Evolutionary conservation across 2,888 invertebrate genomes (phyloP), one percentile per base, ranked within the genome.

Genomic region (Orchestes rusci): DNA sequence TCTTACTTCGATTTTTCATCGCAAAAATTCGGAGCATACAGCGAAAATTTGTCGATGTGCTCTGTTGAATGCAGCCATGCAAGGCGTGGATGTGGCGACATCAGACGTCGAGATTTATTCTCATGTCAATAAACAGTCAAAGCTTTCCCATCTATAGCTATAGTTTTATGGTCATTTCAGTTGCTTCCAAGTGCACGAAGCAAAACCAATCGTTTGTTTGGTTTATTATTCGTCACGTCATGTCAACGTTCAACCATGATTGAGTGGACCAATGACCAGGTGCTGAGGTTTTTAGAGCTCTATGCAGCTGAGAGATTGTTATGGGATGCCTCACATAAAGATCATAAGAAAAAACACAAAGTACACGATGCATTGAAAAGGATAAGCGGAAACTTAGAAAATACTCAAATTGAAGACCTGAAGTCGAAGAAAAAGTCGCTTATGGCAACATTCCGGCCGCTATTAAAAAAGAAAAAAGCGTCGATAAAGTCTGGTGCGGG

Each of bases 351-450:
- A 20, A 41, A 34, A 17, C 31, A 46, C 16, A 37, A 34, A 30
- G 5, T 43, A 16, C 35, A 12, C 16, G 37, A 43, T 46, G 42
- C 46, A 13, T 45, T 44, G 41, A 23, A 39, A 34, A 12, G 42
- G 18, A 36, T 48, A 36, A 15, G 36, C 15, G 41, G 45, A 30
- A 33, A 4, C 8, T 19, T 37, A 10, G 29, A 36, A 29, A 46
- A 54, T 16, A 18, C 13, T 8, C 16, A 27, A 38, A 39, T 39
- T 17, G 12, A 31, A 39, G 31, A 39, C 3, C 18, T 34, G 12
- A 39, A 39, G 23, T 19, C 12, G 31, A 20, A 34, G 23, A 41
- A 20, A 41, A 41, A 41, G 34, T 41, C 41, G 20, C 41, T 41
- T 20, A 41, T 40, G 40, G 38, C 38, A 29, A 29, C 38, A 28